phyloP scores from a whole-genome alignment of 2,888 invertebrate genomes.

The Tenthredo livida region DNA sequence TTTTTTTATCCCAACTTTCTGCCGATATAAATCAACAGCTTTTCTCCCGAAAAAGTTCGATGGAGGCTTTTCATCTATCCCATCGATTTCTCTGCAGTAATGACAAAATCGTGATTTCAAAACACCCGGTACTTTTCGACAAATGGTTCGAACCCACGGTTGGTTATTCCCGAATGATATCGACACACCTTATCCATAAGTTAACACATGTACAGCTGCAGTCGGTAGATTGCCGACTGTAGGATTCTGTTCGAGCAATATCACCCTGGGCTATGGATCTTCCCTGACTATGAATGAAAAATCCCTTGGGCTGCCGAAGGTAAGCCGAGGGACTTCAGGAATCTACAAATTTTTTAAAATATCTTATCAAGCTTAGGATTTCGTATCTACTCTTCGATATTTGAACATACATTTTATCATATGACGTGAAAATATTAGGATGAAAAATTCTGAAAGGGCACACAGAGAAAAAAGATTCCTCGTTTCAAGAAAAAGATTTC shows the following conservation, averaged over 20 bases:
- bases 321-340: neutral
- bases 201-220: no score
- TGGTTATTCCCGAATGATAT: slow-evolving; percentile 10
- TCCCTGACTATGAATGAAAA: neutral
- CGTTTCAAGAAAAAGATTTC: no score
- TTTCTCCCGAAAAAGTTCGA: neutral
- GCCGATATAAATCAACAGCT: slow-evolving; percentile 8
- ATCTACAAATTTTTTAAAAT: neutral
- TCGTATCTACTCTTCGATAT: neutral
- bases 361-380: neutral
- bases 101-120: neutral
- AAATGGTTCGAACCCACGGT: neutral
- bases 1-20: neutral
- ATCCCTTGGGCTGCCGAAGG: neutral
- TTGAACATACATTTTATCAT: no score
- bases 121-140: neutral
- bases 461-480: no score
- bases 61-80: neutral
- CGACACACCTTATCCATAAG: neutral
- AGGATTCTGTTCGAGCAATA: neutral
- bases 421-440: no score
- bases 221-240: slow-evolving; percentile 36
- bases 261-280: neutral
- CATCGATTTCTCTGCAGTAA: neutral
- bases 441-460: no score